Conservation (phyloP, 1,140 invertebrate species). For the Drosophila lacertosa region DNA sequence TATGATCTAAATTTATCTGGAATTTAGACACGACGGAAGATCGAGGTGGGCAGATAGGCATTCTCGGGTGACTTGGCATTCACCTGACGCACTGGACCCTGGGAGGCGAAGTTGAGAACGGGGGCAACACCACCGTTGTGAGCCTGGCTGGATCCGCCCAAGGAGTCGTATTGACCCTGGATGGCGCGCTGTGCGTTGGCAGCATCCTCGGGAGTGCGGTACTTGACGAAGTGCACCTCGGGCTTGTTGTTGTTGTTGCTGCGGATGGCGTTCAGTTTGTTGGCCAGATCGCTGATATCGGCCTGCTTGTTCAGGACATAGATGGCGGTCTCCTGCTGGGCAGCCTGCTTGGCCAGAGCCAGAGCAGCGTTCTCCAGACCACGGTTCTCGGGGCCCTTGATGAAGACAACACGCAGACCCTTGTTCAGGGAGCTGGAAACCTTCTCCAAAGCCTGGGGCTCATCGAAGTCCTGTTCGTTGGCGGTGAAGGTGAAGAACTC, state of each 20-base stretch:
- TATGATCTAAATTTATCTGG: slow-evolving; percentile 44
- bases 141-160: slow-evolving; percentile 59
- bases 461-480: no score
- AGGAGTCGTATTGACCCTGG: slow-evolving; percentile 62
- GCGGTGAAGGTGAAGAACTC: no score
- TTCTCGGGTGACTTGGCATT: slow-evolving; percentile 62
- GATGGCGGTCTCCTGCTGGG: slow-evolving; percentile 65
- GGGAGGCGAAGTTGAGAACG: slow-evolving; percentile 69
- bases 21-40: slow-evolving; percentile 76
- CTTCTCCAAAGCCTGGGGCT: no score
- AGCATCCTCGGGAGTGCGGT: slow-evolving; percentile 72
- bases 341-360: slow-evolving; percentile 59
- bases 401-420: slow-evolving; percentile 72
- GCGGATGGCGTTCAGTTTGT: slow-evolving; percentile 60
- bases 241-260: slow-evolving; percentile 59
- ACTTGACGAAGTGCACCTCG: slow-evolving; percentile 75
- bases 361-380: slow-evolving; percentile 53
- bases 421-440: no score
- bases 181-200: slow-evolving; percentile 71
- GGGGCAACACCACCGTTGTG: slow-evolving; percentile 70
- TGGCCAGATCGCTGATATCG: slow-evolving; percentile 50
- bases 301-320: slow-evolving; percentile 77
- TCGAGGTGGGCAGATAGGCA: slow-evolving; percentile 73
- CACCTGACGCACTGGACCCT: slow-evolving; percentile 59
- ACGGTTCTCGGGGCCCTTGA: slow-evolving; percentile 69